Conservation (phyloP, 2,113 vertebrate species). For the Irena cyanogastra region DNA sequence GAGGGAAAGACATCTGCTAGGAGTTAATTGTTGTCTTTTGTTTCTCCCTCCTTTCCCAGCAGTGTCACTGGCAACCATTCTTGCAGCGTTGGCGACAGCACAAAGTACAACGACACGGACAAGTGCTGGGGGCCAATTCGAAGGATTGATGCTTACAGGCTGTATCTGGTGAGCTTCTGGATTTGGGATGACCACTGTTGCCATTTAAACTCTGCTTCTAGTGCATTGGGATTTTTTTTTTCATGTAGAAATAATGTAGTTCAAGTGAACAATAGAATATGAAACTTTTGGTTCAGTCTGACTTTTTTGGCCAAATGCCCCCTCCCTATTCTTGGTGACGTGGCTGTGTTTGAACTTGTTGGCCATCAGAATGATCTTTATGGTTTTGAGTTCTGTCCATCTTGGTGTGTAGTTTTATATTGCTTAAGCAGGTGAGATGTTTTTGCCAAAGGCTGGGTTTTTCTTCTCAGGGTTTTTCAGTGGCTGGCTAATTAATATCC, state of each 20-base stretch:
- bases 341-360: not conserved
- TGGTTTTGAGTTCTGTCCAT: not conserved
- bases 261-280: not conserved
- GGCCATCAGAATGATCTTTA: not conserved
- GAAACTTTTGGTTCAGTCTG: not conserved
- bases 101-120: constrained; percentile 89
- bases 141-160: constrained; percentile 89
- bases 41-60: constrained; percentile 46
- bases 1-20: not conserved
- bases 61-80: constrained; percentile 81
- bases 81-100: constrained; percentile 77
- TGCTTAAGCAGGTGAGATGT: not conserved
- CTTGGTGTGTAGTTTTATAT: not conserved
- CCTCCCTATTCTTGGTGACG: not conserved
- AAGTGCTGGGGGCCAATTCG: constrained; percentile 89
- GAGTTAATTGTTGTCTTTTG: constrained; percentile 40
- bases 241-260: not conserved
- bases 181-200: not conserved
- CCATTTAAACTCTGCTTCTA: not conserved
- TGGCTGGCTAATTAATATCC: not conserved
- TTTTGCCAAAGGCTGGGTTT: not conserved
- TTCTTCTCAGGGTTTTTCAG: not conserved
- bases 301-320: not conserved
- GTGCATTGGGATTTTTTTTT: not conserved
- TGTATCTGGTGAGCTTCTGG: constrained; percentile 87